phyloP scores from a whole-genome alignment of 1,140 invertebrate species.

The Heterodera carotae region DNA sequence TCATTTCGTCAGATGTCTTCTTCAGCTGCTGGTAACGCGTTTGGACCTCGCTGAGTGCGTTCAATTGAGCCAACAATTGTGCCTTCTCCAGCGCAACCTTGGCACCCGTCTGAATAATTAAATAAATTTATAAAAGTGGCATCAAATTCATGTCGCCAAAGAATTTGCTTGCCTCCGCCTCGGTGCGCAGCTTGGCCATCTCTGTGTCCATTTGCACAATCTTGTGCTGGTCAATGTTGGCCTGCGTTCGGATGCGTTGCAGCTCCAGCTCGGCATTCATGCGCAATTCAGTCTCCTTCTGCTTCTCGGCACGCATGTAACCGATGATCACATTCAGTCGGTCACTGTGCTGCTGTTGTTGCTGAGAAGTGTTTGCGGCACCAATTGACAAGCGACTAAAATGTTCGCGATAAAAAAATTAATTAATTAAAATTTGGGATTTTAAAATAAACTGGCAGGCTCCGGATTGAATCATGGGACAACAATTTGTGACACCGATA shows the following conservation, averaged over 20 bases:
- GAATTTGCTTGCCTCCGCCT: conserved; percentile 10
- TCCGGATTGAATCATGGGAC: background rate
- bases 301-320: conserved; percentile 38
- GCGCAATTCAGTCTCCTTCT: conserved; percentile 39
- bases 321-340: conserved; percentile 34
- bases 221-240: conserved; percentile 32
- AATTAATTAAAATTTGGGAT: background rate
- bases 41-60: conserved; percentile 26
- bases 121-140: background rate
- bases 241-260: conserved; percentile 34
- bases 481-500: background rate
- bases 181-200: conserved; percentile 18
- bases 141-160: background rate
- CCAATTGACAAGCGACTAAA: conserved; percentile 21
- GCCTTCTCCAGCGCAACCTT: conserved; percentile 33
- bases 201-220: conserved; percentile 30
- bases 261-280: conserved; percentile 44
- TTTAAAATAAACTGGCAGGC: background rate
- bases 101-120: conserved; percentile 30
- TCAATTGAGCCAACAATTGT: conserved; percentile 19
- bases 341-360: conserved; percentile 27
- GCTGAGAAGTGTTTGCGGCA: background rate
- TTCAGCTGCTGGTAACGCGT: conserved; percentile 27
- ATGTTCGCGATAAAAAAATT: background rate
- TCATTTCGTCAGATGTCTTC: conserved; percentile 27